Evolutionary conservation across 2,888 invertebrate species (phyloP).

Genomic region (Julus scanicus): DNA sequence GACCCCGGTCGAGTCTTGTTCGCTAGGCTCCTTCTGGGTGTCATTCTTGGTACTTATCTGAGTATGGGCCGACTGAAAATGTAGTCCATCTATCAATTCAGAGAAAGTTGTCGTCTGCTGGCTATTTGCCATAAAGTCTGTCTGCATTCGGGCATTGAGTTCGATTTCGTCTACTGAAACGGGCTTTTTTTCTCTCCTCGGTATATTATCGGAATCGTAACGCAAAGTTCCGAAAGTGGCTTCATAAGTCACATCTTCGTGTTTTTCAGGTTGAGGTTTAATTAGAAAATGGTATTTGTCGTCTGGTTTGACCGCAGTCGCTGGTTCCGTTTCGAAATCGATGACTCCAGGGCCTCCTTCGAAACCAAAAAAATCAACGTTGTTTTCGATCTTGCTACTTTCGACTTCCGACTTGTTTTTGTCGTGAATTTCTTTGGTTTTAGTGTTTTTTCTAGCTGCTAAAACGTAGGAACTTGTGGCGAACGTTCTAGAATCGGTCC

Average conservation of each 20-base stretch:
- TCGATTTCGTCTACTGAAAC: background rate
- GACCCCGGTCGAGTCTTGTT: background rate
- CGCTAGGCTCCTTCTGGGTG: background rate
- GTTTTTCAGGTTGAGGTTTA: background rate
- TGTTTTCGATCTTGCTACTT: background rate
- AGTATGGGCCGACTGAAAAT: background rate
- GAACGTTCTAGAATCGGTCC: background rate
- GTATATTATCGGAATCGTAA: conserved; percentile 56
- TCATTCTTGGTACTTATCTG: no score
- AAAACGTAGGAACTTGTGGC: background rate
- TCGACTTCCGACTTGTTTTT: background rate
- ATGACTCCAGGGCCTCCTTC: conserved; percentile 5
- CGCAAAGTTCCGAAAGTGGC: conserved; percentile 56
- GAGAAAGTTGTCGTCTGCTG: background rate
- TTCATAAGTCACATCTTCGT: conserved; percentile 29
- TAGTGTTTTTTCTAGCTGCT: background rate
- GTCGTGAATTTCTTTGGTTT: background rate
- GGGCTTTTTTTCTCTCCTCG: background rate
- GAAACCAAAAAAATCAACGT: conserved; percentile 54
- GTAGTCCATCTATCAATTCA: background rate
- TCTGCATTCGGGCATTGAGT: background rate
- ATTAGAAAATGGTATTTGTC: conserved; percentile 38
- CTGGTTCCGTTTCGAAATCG: background rate
- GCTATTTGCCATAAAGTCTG: background rate
- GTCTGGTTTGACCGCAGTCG: background rate